Evolutionary conservation across 2,888 invertebrate genomes (phyloP).

Genomic region (Pachydiplax longipennis): DNA sequence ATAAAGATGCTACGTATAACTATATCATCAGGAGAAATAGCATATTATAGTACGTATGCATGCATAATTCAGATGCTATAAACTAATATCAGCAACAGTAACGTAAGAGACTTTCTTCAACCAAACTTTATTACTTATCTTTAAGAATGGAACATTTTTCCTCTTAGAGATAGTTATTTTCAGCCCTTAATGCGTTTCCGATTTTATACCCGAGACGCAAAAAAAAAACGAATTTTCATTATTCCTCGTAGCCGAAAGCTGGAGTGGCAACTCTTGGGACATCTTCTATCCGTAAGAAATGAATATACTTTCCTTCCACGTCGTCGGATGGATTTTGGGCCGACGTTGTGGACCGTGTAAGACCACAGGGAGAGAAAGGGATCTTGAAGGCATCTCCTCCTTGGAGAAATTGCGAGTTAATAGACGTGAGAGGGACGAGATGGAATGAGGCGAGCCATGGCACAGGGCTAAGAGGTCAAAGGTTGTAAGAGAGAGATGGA

Average conservation of each 20-base stretch:
- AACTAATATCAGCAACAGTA: too few species aligned
- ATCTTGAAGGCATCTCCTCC: slow-evolving; percentile 4
- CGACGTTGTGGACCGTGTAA: neutral
- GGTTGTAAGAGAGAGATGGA: neutral
- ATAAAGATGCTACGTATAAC: too few species aligned
- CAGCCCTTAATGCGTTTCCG: too few species aligned
- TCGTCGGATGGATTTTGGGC: neutral
- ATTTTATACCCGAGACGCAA: too few species aligned
- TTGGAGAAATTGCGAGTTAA: slow-evolving; percentile 22
- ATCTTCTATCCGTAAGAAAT: neutral
- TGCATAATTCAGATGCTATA: too few species aligned
- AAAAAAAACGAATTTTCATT: too few species aligned
- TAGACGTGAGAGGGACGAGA: slow-evolving; percentile 8
- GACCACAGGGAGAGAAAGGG: neutral
- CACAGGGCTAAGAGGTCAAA: neutral
- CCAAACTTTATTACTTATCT: too few species aligned
- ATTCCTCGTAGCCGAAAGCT: neutral
- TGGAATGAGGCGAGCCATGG: neutral
- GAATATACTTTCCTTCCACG: neutral
- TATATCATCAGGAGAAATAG: too few species aligned
- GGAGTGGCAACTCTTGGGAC: neutral
- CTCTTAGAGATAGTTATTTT: too few species aligned
- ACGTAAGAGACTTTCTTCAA: too few species aligned
- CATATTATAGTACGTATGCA: too few species aligned
- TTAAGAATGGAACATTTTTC: too few species aligned